Base-by-base conservation (phyloP, 2,113 vertebrate species). In the Lucifuga dentata region DNA sequence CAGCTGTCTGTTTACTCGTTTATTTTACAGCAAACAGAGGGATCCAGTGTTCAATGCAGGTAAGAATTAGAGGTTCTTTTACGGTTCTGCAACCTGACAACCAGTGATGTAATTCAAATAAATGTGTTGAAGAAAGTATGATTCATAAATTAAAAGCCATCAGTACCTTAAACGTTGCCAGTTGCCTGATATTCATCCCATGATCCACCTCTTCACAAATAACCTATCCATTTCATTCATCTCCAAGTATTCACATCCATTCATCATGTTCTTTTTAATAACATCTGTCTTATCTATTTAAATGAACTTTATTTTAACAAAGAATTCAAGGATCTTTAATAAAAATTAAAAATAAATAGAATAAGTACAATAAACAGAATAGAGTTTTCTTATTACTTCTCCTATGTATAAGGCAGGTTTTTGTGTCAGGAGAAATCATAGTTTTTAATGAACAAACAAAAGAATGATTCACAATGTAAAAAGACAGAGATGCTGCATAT, bases 11-110 rank as follows among this genome's bases (percentile, higher is more conserved):
- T 86, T 78, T 87, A 63, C 72, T 82, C 57, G 13, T 85, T 79
- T 84, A 75, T 66, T 82, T 81, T 86, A 78, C 94, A 99, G 98
- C 93, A 98, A 97, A 93, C 95, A 94, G 89, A 98, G 94, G 94
- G 98, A 99, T 45, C 96, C 98, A 7, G 93, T 98, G 64, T 98
- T 98, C 94, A 98, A 95, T 66, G 92, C 96, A 94, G 98, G 97
- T 98, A 95, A 94, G 95, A 93, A 53, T 50, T 32, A 56, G 21
- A 3, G 23, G 43, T 26, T 57, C 36, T 51, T 40, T 50, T 38
- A 51, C 16, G 44, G 26, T 55, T 53, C 39, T 61, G 41, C n/a
- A 48, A 41, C 39, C 40, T 44, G 50, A 70, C 38, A 39, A 11
- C 36, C 36, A 59, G 17, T 71, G 65, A 17, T 55, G 29, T 43